Evolutionary conservation across 2,888 invertebrate genomes (phyloP).

Genomic region (Orchesella flavescens): DNA sequence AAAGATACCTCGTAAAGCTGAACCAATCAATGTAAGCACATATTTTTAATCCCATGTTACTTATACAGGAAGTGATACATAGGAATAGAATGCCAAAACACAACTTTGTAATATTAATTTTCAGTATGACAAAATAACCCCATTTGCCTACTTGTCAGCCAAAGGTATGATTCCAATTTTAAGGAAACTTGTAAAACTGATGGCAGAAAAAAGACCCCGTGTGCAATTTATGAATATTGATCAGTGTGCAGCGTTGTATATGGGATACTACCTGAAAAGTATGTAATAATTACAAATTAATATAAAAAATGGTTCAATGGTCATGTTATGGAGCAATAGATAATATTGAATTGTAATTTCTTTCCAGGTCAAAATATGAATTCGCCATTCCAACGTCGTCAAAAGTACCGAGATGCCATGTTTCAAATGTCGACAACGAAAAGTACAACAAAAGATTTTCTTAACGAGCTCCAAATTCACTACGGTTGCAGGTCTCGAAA

Average conservation of each 20-base stretch:
- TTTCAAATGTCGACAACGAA: conserved; percentile 61
- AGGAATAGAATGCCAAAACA: no score
- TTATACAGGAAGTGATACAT: neutral
- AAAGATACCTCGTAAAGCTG: conserved; percentile 59
- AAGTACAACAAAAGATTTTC: conserved; percentile 43
- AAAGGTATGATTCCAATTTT: conserved; percentile 59
- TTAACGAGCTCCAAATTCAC: conserved; percentile 42
- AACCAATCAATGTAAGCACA: conserved; percentile 50
- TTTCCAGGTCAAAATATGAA: conserved; percentile 65
- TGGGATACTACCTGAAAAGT: conserved; percentile 69
- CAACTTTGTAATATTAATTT: conserved; percentile 16
- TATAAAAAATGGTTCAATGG: neutral
- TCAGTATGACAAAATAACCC: conserved; percentile 58
- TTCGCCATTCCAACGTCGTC: conserved; percentile 46
- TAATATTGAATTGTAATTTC: neutral
- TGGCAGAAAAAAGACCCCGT: conserved; percentile 62
- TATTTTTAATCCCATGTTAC: conserved; percentile 7
- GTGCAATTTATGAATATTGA: conserved; percentile 64
- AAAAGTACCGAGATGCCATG: conserved; percentile 68
- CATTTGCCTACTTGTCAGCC: conserved; percentile 56
- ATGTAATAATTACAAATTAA: neutral
- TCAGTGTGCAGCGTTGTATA: conserved; percentile 60
- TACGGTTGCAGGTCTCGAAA: conserved; percentile 56
- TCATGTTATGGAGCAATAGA: neutral
- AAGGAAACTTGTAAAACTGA: conserved; percentile 45